A percentile compares a stretch with the other conserved stretches of the same genome.
These are phyloP conservation scores for Calameuta idolon DNA, from an alignment of 2,888 invertebrate genomes.

Conservation along the genomic window DNA sequence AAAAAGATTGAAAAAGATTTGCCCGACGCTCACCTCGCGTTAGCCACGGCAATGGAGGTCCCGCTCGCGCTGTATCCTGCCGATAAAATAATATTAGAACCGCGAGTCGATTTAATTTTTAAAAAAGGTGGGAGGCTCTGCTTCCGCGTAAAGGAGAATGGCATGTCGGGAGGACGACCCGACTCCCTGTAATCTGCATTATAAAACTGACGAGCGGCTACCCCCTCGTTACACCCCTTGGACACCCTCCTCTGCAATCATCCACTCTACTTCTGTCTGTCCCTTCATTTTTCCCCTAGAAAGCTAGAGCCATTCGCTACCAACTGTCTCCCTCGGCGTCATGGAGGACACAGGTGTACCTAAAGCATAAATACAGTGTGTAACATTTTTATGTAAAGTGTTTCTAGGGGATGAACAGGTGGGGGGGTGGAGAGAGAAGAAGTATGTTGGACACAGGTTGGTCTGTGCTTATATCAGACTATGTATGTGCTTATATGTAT, in stretches of 20 bases:
- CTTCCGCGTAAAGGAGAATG: constrained; percentile 3
- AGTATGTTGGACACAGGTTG: no score
- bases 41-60: constrained; percentile 22
- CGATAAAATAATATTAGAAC: constrained; percentile 48
- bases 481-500: no score
- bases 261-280: no score
- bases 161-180: constrained; percentile 2
- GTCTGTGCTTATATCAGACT: no score
- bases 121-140: constrained; percentile 10
- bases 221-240: no score
- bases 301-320: no score
- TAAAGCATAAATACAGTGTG: constrained; percentile 29
- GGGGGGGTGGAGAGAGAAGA: no score
- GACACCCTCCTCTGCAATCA: no score
- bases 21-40: constrained; percentile 33
- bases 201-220: constrained; percentile 30
- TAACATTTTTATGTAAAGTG: constrained; percentile 10
- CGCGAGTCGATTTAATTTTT: constrained; percentile 39
- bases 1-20: constrained; percentile 55
- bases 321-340: no score
- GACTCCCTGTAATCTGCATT: constrained; percentile 35
- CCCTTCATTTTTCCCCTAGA: no score
- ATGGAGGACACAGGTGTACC: constrained; percentile 33
- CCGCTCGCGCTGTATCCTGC: constrained; percentile 12
- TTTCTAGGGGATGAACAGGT: neutral